Percentiles rank a stretch among this genome's conserved stretches.
phyloP scores from a whole-genome alignment of 2,797 vertebrate genomes.

The Emydoidea blandingii region DNA sequence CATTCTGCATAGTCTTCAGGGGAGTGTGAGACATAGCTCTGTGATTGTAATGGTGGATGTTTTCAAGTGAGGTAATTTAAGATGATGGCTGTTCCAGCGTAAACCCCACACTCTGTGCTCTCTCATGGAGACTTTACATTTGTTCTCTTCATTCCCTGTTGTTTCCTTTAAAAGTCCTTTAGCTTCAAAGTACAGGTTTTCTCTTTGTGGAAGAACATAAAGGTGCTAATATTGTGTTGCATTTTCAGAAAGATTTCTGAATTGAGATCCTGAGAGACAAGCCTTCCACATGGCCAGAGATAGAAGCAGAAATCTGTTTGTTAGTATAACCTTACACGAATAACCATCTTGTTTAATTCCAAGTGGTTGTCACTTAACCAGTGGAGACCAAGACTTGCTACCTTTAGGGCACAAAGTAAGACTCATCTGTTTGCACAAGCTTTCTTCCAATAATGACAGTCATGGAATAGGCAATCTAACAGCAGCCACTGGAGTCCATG shows the following conservation, averaged over 20 bases:
- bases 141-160: too few relatives aligned
- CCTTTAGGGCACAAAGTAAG: not conserved
- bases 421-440: not conserved
- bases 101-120: too few relatives aligned
- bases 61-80: too few relatives aligned
- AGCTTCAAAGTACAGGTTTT: too few relatives aligned
- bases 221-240: not conserved
- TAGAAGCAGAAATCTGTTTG: not conserved
- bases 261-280: not conserved
- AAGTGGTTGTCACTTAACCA: not conserved
- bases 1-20: too few relatives aligned
- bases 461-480: accelerated
- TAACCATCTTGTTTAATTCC: not conserved
- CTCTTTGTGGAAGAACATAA: not conserved
- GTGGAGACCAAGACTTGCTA: not conserved
- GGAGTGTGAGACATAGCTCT: too few relatives aligned
- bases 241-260: not conserved
- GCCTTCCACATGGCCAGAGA: accelerated
- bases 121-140: too few relatives aligned
- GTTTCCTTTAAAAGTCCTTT: too few relatives aligned
- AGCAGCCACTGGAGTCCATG: not conserved
- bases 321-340: accelerated
- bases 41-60: too few relatives aligned
- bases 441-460: too few relatives aligned
- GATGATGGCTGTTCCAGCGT: too few relatives aligned